Base-by-base conservation (phyloP, 2,888 invertebrate species). In the Eledona agricola region DNA sequence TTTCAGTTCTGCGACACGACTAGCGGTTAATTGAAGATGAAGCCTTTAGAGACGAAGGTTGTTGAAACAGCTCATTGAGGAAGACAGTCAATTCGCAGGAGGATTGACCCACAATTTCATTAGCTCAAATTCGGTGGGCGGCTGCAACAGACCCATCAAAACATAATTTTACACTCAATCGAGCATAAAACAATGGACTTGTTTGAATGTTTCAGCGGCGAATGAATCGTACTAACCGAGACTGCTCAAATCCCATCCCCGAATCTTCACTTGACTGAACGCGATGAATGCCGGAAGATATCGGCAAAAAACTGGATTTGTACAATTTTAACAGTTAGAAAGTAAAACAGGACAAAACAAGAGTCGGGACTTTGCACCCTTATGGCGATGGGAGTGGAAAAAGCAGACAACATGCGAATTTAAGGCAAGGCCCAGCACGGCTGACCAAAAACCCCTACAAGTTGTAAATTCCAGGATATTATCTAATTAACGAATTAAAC, bases 371-470 rank as follows among this genome's bases (percentile, higher is more conserved):
- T n/a, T n/a, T 5, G n/a, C 20, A 19, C 20, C 7, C 4, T 25
- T 7, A 25, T 4, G 9, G 9, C 7, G 9, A 25, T 6, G 28
- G 29, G 42, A 29, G 45, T 32, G 32, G 6, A 31, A n/a, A n/a
- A n/a, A n/a, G n/a, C n/a, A n/a, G n/a, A n/a, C n/a, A 45, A 45
- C 31, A 32, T 45, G 45, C 45, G 32, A 45, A 32, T 20, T 1
- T 17, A 7, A 42, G 42, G 32, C 32, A 31, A 25, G 32, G 32
- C 45, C 4, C 4, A 19, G 20, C 6, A 1, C 5, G 13, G 26
- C 16, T 15, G 6, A 32, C 10, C 16, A 15, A 4, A 6, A 1
- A 6, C 5, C 20, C n/a, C n/a, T n/a, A n/a, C n/a, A n/a, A n/a
- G n/a, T n/a, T n/a, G 3, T 10, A 35, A 35, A 26, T 40, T 40